A percentile compares a stretch with the other conserved stretches of the same genome.
These are phyloP conservation scores for Cisticola juncidis DNA, from an alignment of 2,113 vertebrate genomes.

Conservation along the genomic window DNA sequence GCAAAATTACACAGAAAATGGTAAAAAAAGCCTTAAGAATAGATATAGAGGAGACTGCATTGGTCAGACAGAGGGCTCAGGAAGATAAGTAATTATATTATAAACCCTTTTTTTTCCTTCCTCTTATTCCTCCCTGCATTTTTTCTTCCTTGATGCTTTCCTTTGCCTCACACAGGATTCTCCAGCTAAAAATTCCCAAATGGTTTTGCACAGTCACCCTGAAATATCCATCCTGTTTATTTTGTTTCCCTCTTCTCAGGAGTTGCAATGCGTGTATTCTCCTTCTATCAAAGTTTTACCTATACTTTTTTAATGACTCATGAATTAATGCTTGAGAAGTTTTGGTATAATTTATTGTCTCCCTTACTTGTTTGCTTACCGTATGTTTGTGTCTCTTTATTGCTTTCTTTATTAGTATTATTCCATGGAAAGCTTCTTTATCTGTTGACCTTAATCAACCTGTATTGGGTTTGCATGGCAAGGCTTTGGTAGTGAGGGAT, in stretches of 20 bases:
- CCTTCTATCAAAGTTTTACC: background rate
- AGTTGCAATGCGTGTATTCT: background rate
- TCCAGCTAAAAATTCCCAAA: background rate
- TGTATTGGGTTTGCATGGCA: background rate
- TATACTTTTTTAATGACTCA: background rate
- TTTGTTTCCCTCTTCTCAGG: background rate
- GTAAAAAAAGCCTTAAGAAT: background rate
- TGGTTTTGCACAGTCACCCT: background rate
- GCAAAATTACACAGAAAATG: background rate
- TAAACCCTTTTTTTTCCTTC: background rate
- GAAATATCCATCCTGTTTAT: background rate
- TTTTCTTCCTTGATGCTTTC: background rate
- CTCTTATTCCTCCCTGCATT: fast-evolving
- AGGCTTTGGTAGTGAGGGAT: background rate
- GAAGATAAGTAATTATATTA: background rate
- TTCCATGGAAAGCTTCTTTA: background rate
- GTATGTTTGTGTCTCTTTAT: background rate
- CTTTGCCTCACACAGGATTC: background rate
- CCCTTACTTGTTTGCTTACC: background rate
- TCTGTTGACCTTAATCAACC: background rate
- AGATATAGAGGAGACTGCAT: background rate
- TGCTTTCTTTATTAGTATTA: background rate
- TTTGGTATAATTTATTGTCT: background rate
- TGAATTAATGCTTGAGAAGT: background rate
- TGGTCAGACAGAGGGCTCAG: background rate